Conservation (phyloP, 2,797 vertebrate genomes). For the Pseudochirops cupreus region DNA sequence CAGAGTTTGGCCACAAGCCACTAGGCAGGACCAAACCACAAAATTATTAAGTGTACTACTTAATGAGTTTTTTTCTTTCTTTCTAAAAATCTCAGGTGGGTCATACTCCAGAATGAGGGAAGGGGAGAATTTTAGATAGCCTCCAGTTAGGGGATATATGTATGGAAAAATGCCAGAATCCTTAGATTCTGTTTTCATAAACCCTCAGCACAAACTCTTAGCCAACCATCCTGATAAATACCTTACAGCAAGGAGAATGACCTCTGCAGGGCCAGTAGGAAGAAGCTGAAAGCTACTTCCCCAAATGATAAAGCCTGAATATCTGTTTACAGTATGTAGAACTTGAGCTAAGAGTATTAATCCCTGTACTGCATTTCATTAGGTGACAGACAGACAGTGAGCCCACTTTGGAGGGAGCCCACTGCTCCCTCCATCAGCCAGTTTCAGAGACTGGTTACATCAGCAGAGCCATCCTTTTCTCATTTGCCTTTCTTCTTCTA, state of each 20-base stretch:
- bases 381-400: slow-evolving; percentile 81
- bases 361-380: slow-evolving; percentile 75
- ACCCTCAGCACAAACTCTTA: slow-evolving; percentile 50
- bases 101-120: background rate
- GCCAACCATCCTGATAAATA: slow-evolving; percentile 52
- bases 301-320: slow-evolving; percentile 61
- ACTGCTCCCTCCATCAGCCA: slow-evolving; percentile 65
- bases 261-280: slow-evolving; percentile 69
- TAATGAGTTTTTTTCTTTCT: background rate
- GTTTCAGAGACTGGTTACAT: slow-evolving; percentile 55
- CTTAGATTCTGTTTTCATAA: slow-evolving; percentile 23
- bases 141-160: slow-evolving; percentile 50
- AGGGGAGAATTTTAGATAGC: slow-evolving; percentile 59
- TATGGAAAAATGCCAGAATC: slow-evolving; percentile 25
- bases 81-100: background rate
- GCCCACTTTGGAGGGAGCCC: slow-evolving; percentile 61
- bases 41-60: background rate
- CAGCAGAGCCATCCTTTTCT: slow-evolving; percentile 22
- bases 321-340: slow-evolving; percentile 73
- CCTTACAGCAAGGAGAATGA: slow-evolving; percentile 59
- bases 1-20: background rate
- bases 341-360: slow-evolving; percentile 77
- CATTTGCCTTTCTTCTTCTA: slow-evolving; percentile 66
- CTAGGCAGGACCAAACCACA: background rate
- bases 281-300: slow-evolving; percentile 50